These are phyloP conservation scores for Keiferia lycopersicella DNA, from an alignment of 2,888 invertebrate genomes.

Conservation along the genomic window DNA sequence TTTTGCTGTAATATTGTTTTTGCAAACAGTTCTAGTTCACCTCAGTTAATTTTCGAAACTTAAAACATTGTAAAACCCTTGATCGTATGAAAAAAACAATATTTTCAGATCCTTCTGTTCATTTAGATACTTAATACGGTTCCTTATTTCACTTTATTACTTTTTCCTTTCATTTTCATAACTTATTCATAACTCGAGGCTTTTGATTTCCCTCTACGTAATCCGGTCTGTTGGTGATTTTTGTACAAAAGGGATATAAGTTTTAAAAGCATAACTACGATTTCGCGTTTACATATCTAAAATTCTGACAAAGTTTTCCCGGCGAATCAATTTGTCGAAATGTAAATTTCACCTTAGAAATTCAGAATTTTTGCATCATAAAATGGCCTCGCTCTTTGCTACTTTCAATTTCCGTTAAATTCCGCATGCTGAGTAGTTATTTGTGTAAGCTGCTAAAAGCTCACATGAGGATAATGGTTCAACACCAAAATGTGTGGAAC, in stretches of 20 bases:
- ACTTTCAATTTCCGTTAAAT: background rate
- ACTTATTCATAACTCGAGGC: constrained; percentile 22
- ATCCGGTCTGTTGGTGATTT: constrained; percentile 15
- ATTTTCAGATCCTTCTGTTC: background rate
- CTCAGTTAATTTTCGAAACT: too few species aligned
- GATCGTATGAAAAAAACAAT: background rate
- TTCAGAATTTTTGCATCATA: constrained; percentile 6
- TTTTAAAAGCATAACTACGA: constrained; percentile 4
- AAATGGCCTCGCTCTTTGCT: background rate
- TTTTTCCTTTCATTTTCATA: constrained; percentile 27
- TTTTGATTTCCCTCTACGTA: constrained; percentile 19
- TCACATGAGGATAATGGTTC: background rate
- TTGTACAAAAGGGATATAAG: constrained; percentile 18
- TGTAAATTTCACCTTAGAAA: constrained; percentile 16
- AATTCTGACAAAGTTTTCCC: background rate
- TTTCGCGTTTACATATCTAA: background rate
- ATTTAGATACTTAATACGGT: constrained; percentile 10
- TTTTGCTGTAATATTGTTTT: too few species aligned
- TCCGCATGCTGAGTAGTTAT: background rate
- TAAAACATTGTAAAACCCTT: background rate
- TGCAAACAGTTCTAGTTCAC: too few species aligned
- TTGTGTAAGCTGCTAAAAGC: background rate
- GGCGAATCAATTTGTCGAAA: constrained; percentile 15
- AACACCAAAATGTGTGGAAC: too few species aligned
- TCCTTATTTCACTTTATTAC: constrained; percentile 19